phyloP scores from a whole-genome alignment of 2,113 vertebrate species.

The Cavia porcellus region DNA sequence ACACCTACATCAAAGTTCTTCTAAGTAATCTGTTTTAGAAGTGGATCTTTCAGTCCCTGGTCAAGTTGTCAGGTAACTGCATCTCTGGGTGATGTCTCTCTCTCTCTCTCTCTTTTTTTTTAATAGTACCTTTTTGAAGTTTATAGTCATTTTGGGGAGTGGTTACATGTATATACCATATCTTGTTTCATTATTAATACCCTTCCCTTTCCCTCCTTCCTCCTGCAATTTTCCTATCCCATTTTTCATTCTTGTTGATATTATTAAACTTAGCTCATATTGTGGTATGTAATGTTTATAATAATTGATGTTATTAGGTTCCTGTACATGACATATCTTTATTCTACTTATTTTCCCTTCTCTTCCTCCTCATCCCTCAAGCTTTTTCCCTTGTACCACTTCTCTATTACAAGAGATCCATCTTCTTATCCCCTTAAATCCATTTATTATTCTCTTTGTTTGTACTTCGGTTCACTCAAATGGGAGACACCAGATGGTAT shows the following conservation, averaged over 20 bases:
- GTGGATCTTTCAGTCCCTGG: not conserved
- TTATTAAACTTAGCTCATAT: not conserved
- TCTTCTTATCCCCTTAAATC: not conserved
- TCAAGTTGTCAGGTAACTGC: conserved; percentile 50
- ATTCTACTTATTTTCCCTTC: not conserved
- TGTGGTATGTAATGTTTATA: not conserved
- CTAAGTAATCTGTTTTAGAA: not conserved
- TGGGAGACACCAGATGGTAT: not conserved
- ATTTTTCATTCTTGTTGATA: not conserved
- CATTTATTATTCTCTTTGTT: not conserved
- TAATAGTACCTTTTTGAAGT: not conserved
- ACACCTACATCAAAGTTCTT: not conserved
- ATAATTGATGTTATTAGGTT: not conserved
- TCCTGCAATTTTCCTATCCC: not conserved
- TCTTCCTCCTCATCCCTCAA: not conserved
- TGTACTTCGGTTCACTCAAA: not conserved
- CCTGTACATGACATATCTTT: not conserved
- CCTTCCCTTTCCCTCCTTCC: not conserved
- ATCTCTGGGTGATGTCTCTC: not conserved
- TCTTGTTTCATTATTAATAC: not conserved
- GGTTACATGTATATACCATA: not conserved
- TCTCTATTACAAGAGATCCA: not conserved
- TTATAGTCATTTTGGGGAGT: not conserved
- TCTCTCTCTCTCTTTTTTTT: not conserved
- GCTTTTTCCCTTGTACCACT: not conserved